Base-by-base conservation (phyloP, 2,797 vertebrate genomes). In the Pachyuromys duprasi region DNA sequence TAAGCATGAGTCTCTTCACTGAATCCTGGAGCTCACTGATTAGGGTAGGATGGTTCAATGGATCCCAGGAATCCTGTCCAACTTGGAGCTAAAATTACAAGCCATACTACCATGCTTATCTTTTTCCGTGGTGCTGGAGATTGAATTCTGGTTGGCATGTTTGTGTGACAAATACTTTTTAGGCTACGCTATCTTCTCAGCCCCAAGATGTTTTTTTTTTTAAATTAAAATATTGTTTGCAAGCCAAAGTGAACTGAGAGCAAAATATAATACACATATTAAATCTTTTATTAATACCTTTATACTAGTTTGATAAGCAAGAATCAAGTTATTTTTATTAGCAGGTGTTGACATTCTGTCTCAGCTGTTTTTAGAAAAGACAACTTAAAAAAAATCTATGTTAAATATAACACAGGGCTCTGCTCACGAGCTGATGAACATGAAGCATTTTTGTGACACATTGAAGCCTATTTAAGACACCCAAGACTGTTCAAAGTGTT, bases 311-410 rank as follows among this genome's bases (percentile, higher is more conserved):
- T 89, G 81, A 80, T 87, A 92, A 93, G 79, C 33, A 90, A 95
- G 65, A 95, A 93, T 57, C 65, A 67, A 81, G 67, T 78, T 86
- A 80, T 86, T 96, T 95, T 95, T 96, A 94, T 95, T 91, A 95
- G 67, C 39, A 96, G 62, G 81, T 95, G 78, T 86, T 88, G 80
- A 95, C 83, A 90, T 55, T 83, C 22, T 93, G 53, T 94, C 76
- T 94, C 53, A 82, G 17, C 8, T 82, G 22, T 55, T 65, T 53
- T 70, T 62, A 81, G 75, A 95, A 80, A 90, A 65, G 9, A 92
- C 90, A 90, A 72, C 80, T 81, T 96, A 55, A 14, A 39, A 65
- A 49, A 49, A 49, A 74, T 93, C 63, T 42, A n/a, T 84, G 53
- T 76, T 88, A 90, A 96, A 79, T 17, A 83, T 79, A 91, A 55